Conservation (phyloP, 2,888 invertebrate genomes). For the Dynastes hyllus region DNA sequence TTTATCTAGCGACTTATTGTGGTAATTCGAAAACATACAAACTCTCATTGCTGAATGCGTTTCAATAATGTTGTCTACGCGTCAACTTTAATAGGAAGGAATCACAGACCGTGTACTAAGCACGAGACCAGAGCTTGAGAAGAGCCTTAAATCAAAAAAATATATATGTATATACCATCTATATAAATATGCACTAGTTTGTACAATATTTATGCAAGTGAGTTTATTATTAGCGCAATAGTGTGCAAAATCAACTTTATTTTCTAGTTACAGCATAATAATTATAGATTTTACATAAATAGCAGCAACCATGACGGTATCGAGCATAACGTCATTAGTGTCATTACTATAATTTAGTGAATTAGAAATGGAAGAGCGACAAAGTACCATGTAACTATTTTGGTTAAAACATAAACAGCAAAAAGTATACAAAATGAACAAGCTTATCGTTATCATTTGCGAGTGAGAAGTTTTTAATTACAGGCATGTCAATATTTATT, state of each 20-base stretch:
- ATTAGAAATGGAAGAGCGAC: neutral
- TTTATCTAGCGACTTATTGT: too few relatives aligned
- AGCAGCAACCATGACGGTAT: slow-evolving; percentile 8
- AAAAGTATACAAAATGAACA: neutral
- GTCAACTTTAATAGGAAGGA: too few relatives aligned
- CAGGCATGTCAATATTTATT: slow-evolving; percentile 10
- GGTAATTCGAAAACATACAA: too few relatives aligned
- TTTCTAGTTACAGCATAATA: slow-evolving; percentile 14
- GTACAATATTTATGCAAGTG: too few relatives aligned
- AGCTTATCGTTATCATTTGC: slow-evolving; percentile 26
- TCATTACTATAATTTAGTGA: slow-evolving; percentile 12
- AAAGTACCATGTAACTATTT: neutral
- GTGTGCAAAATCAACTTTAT: neutral
- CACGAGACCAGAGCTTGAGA: too few relatives aligned
- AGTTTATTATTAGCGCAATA: neutral
- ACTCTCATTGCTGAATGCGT: too few relatives aligned
- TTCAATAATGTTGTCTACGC: too few relatives aligned
- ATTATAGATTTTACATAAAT: slow-evolving; percentile 7
- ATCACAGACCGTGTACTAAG: too few relatives aligned
- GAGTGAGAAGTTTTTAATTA: neutral
- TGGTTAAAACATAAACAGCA: neutral
- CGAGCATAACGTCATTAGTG: neutral
- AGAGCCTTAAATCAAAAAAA: neutral
- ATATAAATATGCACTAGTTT: too few relatives aligned
- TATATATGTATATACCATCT: too few relatives aligned